Evolutionary conservation across 2,888 invertebrate species (phyloP).

Genomic region (Chymomyza fuscimana): DNA sequence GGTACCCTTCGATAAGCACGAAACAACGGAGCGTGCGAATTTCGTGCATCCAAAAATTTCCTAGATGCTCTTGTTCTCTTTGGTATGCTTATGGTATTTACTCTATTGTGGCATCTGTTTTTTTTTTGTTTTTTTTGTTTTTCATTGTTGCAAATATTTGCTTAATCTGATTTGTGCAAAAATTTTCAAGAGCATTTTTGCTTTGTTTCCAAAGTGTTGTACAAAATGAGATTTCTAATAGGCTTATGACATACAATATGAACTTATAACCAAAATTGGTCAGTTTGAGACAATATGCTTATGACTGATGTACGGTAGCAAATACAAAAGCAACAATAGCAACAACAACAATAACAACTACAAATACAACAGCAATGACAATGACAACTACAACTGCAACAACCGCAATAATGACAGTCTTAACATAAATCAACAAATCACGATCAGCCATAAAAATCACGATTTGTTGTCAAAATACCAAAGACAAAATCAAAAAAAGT

Average conservation of each 20-base stretch:
- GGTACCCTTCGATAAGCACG: neutral
- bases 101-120: neutral
- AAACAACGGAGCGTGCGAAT: neutral
- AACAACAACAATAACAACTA: slow-evolving; percentile 8
- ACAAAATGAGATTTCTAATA: neutral
- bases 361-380: neutral
- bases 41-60: neutral
- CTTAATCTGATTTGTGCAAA: slow-evolving; percentile 4
- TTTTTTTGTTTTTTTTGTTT: too few relatives aligned
- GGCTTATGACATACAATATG: neutral
- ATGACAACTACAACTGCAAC: slow-evolving; percentile 32
- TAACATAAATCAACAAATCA: slow-evolving; percentile 14
- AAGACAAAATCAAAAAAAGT: slow-evolving; percentile 12
- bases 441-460: slow-evolving; percentile 59
- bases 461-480: slow-evolving; percentile 48
- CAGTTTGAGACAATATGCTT: neutral
- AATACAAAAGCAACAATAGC: slow-evolving; percentile 18
- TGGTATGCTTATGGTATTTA: neutral
- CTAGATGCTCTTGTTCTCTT: neutral
- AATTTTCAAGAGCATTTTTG: too few relatives aligned
- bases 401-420: slow-evolving; percentile 65
- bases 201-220: neutral
- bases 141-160: slow-evolving; percentile 5
- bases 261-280: neutral
- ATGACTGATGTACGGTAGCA: slow-evolving; percentile 30